Base-by-base conservation (phyloP, 1,140 invertebrate genomes). In the Saccostrea glomerata region DNA sequence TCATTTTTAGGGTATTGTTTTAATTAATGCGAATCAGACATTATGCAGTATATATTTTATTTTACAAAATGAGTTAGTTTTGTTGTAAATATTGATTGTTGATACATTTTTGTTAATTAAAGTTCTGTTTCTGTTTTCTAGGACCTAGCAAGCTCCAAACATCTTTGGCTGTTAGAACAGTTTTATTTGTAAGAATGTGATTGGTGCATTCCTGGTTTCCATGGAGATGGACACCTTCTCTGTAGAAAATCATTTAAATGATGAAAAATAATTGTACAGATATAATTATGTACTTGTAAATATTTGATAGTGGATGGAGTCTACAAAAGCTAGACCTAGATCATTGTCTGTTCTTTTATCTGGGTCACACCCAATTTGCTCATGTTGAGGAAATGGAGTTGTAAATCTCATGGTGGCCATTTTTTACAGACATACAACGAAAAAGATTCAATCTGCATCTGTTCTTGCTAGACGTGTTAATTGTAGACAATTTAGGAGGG, bases 351-450 rank as follows among this genome's bases (percentile, higher is more conserved):
- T 77, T 77, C 23, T 77, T 12, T 25, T 77, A 63, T 77, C 70
- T 77, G 70, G 70, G 70, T 77, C 70, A 77, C 70, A 77, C 70
- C 25, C 70, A 77, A 36, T 77, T 77, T 77, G 70, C 70, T 77
- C 70, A 77, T 77, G 70, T 77, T 77, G 70, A 77, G 70, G 70
- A 77, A 77, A 77, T 77, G 30, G 70, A 77, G 70, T 25, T 77
- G n/a, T n/a, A 36, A 30, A 7, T 77, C 23, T 77, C 70, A 36
- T 77, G 70, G 70, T 77, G 70, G 70, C 70, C 70, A 77, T 77
- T 77, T 66, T 63, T 77, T 77, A 36, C 70, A 77, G 70, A 77
- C 70, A 77, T 77, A 77, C 70, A 77, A 77, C 70, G 70, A 77
- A 77, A 47, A 77, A 77, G 70, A 36, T 77, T 30, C 70, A 77